Conservation (phyloP, 1,140 invertebrate species). For the Polypedilum pembai region DNA sequence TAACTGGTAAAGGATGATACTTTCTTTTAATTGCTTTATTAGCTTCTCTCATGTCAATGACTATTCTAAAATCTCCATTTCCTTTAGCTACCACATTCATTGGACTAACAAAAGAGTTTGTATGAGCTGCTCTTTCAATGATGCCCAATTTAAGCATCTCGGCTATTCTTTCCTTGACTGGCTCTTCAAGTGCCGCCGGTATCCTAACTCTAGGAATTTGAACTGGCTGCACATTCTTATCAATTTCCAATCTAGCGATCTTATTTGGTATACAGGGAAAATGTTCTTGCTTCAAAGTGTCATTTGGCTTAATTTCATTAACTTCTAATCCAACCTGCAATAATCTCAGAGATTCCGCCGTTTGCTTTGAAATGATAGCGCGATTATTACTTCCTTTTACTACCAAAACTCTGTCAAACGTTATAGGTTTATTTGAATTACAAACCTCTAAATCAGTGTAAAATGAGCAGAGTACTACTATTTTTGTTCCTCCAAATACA, state of each 20-base stretch:
- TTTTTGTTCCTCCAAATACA: too few relatives aligned
- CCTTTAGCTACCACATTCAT: constrained; percentile 38
- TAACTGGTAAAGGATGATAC: constrained; percentile 39
- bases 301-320: too few relatives aligned
- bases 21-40: constrained; percentile 41
- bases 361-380: too few relatives aligned
- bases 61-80: constrained; percentile 39
- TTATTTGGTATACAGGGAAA: too few relatives aligned
- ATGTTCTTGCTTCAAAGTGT: too few relatives aligned
- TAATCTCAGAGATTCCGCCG: too few relatives aligned
- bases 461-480: too few relatives aligned
- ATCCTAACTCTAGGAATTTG: constrained; percentile 37
- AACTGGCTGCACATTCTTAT: constrained; percentile 34
- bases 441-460: too few relatives aligned
- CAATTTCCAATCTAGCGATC: constrained; percentile 30
- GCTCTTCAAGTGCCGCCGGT: constrained; percentile 32
- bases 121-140: constrained; percentile 29
- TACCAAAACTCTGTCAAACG: too few relatives aligned
- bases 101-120: constrained; percentile 39
- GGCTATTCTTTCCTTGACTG: constrained; percentile 31
- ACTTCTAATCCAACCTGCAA: too few relatives aligned
- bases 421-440: too few relatives aligned
- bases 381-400: too few relatives aligned
- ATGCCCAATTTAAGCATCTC: constrained; percentile 30
- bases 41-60: constrained; percentile 41